phyloP scores from a whole-genome alignment of 2,888 invertebrate genomes.

The Nycteola revayana region DNA sequence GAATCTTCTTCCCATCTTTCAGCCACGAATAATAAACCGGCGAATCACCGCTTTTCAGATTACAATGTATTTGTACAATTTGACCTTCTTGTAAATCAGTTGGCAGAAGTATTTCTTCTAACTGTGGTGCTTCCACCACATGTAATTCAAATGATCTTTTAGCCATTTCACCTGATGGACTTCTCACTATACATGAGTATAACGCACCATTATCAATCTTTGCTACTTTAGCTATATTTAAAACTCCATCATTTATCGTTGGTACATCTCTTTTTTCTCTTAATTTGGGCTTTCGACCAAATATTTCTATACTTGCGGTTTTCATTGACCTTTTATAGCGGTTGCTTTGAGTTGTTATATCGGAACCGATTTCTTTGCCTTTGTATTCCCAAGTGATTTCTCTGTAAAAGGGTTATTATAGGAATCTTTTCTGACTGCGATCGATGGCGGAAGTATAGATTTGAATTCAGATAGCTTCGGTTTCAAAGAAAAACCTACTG shows the following conservation, averaged over 20 bases:
- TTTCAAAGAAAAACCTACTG: too few relatives aligned
- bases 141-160: conserved; percentile 87
- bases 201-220: conserved; percentile 86
- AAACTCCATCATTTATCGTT: conserved; percentile 71
- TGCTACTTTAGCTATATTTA: conserved; percentile 83
- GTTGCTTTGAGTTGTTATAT: conserved; percentile 46
- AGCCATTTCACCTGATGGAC: conserved; percentile 89
- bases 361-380: conserved; percentile 68
- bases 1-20: conserved; percentile 85
- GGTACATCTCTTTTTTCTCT: conserved; percentile 60
- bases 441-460: conserved; percentile 6
- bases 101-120: conserved; percentile 92
- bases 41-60: conserved; percentile 87
- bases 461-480: neutral
- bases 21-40: conserved; percentile 87
- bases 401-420: conserved; percentile 42
- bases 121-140: conserved; percentile 88
- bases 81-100: conserved; percentile 91
- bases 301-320: conserved; percentile 67
- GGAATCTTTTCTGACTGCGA: conserved; percentile 1
- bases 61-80: conserved; percentile 91
- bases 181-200: conserved; percentile 90
- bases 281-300: conserved; percentile 74
- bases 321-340: conserved; percentile 60
- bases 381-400: conserved; percentile 77